Base-by-base conservation (phyloP, 2,113 vertebrate species). In the Cathartes aura region DNA sequence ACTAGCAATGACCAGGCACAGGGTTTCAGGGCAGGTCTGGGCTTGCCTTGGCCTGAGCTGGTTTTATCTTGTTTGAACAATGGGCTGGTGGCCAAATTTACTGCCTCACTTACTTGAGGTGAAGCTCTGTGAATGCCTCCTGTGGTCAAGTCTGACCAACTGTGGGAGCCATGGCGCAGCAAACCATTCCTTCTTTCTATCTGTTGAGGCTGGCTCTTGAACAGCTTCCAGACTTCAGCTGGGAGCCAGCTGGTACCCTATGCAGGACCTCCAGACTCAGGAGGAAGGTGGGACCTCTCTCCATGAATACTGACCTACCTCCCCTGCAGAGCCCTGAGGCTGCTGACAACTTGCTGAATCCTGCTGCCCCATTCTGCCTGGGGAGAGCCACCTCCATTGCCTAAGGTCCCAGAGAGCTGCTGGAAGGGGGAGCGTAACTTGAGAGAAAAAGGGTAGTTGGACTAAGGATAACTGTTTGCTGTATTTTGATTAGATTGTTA, bases 241-340 rank as follows among this genome's bases (percentile, higher is more conserved):
- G 26, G 7, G 23, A 43, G 32, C 10, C 45, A 48, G 22, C 16
- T 45, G 23, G 8, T 22, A 56, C 26, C 5, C 8, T 17, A 11
- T 0, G 1, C 3, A 6, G n/a, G 40, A 45, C 23, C 10, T 50
- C 32, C 18, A 68, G 36, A 15, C 6, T 40, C 18, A n/a, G 17
- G 10, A 18, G 19, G 19, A 59, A 48, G 10, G 3, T 13, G 29
- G 15, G 15, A 48, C 9, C 9, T 43, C 23, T 32, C 32, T 43
- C 47, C 18, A 17, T 40, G 19, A 43, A 11, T n/a, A 42, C 15
- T 53, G 26, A 53, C 15, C 53, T 60, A 36, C 45, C 11, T 56
- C 20, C 2, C 8, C 6, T 58, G 32, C 20, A 62, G 32, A 73
- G 17, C 11, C 15, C 8, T n/a, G 23, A 63, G 32, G 40, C 47